A percentile compares a stretch with the other conserved stretches of the same genome.
phyloP scores from a whole-genome alignment of 2,113 vertebrate genomes.

The Pycnonotus jocosus region DNA sequence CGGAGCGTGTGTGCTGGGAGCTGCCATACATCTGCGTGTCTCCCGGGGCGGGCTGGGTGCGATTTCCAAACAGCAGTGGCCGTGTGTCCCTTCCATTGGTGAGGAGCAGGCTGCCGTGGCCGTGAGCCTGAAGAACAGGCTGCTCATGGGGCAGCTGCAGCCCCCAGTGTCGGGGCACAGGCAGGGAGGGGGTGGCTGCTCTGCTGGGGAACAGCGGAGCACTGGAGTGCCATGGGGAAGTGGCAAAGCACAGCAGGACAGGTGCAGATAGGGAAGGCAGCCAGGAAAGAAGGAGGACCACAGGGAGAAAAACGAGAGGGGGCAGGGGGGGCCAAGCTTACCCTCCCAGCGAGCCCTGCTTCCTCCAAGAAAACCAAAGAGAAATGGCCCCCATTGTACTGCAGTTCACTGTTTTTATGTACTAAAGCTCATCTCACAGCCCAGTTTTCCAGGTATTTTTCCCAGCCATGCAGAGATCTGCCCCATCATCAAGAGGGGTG shows the following conservation, averaged over 20 bases:
- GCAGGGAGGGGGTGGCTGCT: background rate
- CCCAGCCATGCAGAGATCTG: background rate
- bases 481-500: rapidly evolving
- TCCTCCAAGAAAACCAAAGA: background rate
- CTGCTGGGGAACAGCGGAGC: background rate
- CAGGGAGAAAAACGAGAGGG: background rate
- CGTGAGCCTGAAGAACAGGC: background rate
- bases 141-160: background rate
- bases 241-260: too few relatives aligned
- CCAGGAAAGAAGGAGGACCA: background rate
- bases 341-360: rapidly evolving
- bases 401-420: background rate
- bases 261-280: too few relatives aligned
- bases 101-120: background rate
- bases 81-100: rapidly evolving
- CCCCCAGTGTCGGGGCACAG: background rate
- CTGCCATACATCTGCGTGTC: rapidly evolving
- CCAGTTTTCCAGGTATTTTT: background rate
- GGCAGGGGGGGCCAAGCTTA: rapidly evolving
- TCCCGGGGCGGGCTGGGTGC: rapidly evolving
- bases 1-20: background rate
- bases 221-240: background rate
- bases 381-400: rapidly evolving
- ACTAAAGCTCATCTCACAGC: background rate
- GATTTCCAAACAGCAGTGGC: background rate